A percentile compares a stretch with the other conserved stretches of the same genome.
Evolutionary conservation across 1,140 invertebrate species (phyloP).

Genomic region (Andricus grossulariae): DNA sequence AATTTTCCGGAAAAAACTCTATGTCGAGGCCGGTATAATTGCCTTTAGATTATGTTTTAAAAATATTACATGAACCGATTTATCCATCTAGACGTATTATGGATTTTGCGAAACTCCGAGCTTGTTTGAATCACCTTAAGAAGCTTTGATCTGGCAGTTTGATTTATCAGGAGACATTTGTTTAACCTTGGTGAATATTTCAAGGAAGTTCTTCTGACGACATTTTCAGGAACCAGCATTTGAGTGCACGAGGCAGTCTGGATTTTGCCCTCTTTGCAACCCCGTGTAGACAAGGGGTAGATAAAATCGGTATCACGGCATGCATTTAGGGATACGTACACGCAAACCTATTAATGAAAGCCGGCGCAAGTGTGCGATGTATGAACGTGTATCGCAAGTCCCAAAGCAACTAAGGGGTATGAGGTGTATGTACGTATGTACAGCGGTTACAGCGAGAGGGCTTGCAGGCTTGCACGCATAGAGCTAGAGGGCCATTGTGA

Average conservation of each 20-base stretch:
- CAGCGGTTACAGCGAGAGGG: neutral
- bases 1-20: no score
- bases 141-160: no score
- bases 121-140: no score
- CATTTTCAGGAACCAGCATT: constrained; percentile 4
- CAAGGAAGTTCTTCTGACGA: constrained; percentile 28
- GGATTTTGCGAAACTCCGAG: no score
- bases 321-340: constrained; percentile 54
- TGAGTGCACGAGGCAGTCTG: constrained; percentile 45
- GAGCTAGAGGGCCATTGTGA: constrained; percentile 32
- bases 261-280: constrained; percentile 42
- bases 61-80: no score
- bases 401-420: constrained; percentile 19
- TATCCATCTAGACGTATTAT: no score
- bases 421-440: neutral
- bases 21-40: no score
- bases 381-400: constrained; percentile 20
- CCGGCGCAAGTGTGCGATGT: constrained; percentile 24
- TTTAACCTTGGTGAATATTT: constrained; percentile 39
- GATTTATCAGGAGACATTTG: neutral
- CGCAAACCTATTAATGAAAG: constrained; percentile 47
- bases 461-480: constrained; percentile 12
- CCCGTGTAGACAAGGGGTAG: constrained; percentile 50
- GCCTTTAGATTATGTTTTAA: no score
- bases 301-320: constrained; percentile 61